Base-by-base conservation (phyloP, 1,140 invertebrate species). In the Drosophila virilis region DNA sequence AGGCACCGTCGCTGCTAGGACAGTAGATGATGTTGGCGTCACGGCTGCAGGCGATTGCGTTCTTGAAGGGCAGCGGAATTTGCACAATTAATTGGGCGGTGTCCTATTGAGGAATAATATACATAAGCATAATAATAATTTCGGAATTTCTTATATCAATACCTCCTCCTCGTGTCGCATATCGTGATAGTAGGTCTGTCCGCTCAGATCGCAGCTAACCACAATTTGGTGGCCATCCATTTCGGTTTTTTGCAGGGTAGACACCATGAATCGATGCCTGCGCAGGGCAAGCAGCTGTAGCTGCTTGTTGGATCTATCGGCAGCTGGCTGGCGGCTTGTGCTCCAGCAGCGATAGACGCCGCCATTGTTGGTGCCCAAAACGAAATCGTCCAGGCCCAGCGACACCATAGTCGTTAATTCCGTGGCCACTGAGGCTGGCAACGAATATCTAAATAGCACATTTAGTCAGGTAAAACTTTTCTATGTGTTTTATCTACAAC, bases 61-160 rank as follows among this genome's bases (percentile, higher is more conserved):
- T 92, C 59, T 91, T 92, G n/a, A 92, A 92, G 0, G 91, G 91
- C 35, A 92, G 37, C 2, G 91, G 91, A 6, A 92, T 92, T 61
- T 90, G 81, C 15, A 91, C 73, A 61, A 91, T 78, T 9, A 90
- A 54, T 46, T 84, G 80, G 1, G 71, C 67, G 12, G 66, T 65
- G 37, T 92, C 89, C 91, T 92, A n/a, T 8, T 3, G 15, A 13
- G 6, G n/a, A 32, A 28, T 10, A 0, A 45, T 6, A 62, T 8
- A 66, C 12, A 9, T 22, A 35, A 8, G n/a, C n/a, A n/a, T 22
- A 57, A 12, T 50, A 51, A 33, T 37, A 48, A n/a, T n/a, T 6
- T 5, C 12, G 6, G 6, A 6, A 6, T 32, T 28, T 32, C 17
- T 32, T 13, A 12, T 9, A 38, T 65, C 42, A 59, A 90, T 61